Evolutionary conservation across 2,888 invertebrate genomes (phyloP).

Genomic region (Harpalus rufipes): DNA sequence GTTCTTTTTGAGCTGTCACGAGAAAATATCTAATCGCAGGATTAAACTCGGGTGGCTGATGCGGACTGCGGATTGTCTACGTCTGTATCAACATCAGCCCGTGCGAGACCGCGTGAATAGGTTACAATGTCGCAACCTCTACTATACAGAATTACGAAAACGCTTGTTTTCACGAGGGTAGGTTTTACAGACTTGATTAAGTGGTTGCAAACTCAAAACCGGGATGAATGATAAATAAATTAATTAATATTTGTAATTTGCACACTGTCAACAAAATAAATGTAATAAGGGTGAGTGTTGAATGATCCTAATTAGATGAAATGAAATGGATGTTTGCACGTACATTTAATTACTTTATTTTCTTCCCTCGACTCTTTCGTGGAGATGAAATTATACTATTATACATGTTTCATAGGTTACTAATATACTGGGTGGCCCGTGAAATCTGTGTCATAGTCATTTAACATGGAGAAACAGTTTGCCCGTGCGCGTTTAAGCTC

Average conservation of each 20-base stretch:
- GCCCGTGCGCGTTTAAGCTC: too few species aligned
- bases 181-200: not conserved
- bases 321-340: not conserved
- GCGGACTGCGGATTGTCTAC: too few species aligned
- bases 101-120: conserved; percentile 2
- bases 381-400: too few species aligned
- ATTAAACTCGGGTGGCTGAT: conserved; percentile 6
- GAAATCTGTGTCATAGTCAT: too few species aligned
- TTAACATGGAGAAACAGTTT: too few species aligned
- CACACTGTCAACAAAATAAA: not conserved
- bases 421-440: too few species aligned
- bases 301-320: not conserved
- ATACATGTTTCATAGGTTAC: too few species aligned
- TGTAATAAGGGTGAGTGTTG: not conserved
- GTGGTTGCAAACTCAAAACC: not conserved
- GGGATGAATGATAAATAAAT: not conserved
- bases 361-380: too few species aligned
- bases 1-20: not conserved
- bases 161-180: not conserved
- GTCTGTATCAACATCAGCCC: not conserved
- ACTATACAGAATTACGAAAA: not conserved
- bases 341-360: not conserved
- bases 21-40: conserved; percentile 26
- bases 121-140: not conserved
- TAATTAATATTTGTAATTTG: not conserved